Percentiles rank a stretch among this genome's conserved stretches.
These are phyloP conservation scores for Panurus biarmicus DNA, from an alignment of 2,113 vertebrate genomes.

Conservation along the genomic window DNA sequence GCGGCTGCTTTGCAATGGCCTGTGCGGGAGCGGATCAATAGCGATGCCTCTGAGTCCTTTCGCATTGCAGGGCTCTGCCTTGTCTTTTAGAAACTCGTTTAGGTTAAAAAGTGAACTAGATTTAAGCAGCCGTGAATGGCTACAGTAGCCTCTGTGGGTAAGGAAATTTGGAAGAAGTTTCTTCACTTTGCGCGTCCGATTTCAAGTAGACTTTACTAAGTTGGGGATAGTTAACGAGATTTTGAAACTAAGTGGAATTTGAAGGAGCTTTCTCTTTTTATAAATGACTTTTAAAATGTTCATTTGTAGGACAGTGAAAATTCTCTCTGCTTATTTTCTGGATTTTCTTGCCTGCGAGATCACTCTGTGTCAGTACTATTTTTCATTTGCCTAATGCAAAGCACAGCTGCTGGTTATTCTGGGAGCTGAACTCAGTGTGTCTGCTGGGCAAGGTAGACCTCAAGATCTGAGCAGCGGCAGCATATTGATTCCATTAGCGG, in stretches of 20 bases:
- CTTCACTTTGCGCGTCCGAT: rapidly evolving
- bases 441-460: neutral
- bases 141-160: neutral
- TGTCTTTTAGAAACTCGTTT: neutral
- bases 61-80: neutral
- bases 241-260: neutral
- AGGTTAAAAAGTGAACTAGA: neutral
- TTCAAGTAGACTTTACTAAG: neutral
- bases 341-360: neutral
- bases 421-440: neutral
- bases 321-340: neutral
- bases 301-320: neutral
- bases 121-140: neutral
- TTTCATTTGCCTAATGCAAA: neutral
- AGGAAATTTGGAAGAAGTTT: neutral
- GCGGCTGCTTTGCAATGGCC: neutral
- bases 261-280: neutral
- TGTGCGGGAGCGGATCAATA: neutral
- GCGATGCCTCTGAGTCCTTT: neutral
- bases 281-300: neutral
- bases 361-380: neutral
- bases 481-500: conserved; percentile 43
- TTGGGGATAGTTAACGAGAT: neutral
- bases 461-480: neutral
- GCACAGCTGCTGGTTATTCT: neutral